phyloP scores from a whole-genome alignment of 2,797 vertebrate species.

The Acrossocheilus fasciatus region DNA sequence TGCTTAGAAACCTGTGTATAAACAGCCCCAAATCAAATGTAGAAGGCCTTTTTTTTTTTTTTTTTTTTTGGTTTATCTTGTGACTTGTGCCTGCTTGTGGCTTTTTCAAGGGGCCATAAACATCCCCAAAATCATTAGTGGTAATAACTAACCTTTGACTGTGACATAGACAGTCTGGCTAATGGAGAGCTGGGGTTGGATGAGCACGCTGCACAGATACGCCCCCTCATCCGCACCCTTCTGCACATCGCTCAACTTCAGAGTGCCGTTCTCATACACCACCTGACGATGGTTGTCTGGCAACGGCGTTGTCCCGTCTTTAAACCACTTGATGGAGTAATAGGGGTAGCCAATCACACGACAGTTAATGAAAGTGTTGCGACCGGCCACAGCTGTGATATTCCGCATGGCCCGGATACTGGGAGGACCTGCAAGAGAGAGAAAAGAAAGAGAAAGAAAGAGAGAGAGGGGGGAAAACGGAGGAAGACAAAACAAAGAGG shows the following conservation, averaged over 20 bases:
- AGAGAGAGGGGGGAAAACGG: conserved; percentile 62
- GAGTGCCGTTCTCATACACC: conserved; percentile 96
- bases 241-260: conserved; percentile 96
- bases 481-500: conserved; percentile 62
- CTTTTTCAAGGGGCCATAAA: conserved; percentile 46
- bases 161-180: conserved; percentile 95
- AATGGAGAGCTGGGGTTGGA: conserved; percentile 97
- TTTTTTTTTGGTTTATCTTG: neutral
- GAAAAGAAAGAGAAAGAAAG: conserved; percentile 66
- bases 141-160: conserved; percentile 86
- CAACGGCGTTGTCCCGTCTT: conserved; percentile 88
- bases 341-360: conserved; percentile 98
- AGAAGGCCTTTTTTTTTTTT: neutral
- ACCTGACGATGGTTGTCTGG: conserved; percentile 98
- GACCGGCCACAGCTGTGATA: conserved; percentile 95
- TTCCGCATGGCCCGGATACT: conserved; percentile 95
- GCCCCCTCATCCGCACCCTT: conserved; percentile 98
- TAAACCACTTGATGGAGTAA: conserved; percentile 99
- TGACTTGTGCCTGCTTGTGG: neutral
- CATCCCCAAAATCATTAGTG: conserved; percentile 19
- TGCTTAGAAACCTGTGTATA: neutral
- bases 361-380: conserved; percentile 97
- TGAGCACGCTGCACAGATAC: conserved; percentile 96
- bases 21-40: neutral
- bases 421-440: conserved; percentile 82